Base-by-base conservation (phyloP, 2,797 vertebrate genomes). In the Karalla daura region DNA sequence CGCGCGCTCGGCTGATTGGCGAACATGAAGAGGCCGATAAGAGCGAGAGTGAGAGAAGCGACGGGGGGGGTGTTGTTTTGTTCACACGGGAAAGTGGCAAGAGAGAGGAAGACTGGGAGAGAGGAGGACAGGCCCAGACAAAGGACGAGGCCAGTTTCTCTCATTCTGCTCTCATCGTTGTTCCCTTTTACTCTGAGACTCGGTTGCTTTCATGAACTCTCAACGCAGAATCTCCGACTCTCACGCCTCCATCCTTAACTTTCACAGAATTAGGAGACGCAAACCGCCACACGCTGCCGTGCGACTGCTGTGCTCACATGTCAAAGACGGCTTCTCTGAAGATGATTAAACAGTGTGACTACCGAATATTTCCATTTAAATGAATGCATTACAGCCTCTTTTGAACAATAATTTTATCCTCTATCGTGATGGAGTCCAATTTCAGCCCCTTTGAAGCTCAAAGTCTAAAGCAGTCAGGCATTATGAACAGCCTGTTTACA, bases 1-100 rank as follows among this genome's bases (percentile, higher is more conserved):
- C 50, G 55, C 18, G 14, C 63, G 74, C 37, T 7, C 28, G 23
- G 46, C 50, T 61, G 54, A 54, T 15, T 13, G 33, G 49, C 58
- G 68, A 51, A 5, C 12, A 27, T 23, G 41, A 13, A 24, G 30
- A 28, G 8, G 28, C 27, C 35, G 61, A 50, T 27, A 20, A n/a
- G 45, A 44, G 1, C 32, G 23, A 47, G 9, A 58, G 32, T 3
- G 37, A 75, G 39, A 66, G 33, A 59, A 55, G 47, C 53, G 14
- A 17, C 14, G 27, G 40, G 46, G 41, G 39, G 49, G 25, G 23
- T 56, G 41, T 59, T 63, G 51, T 62, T 45, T 36, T 36, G 41
- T 56, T 24, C 12, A 0, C 32, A 60, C 23, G 44, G 35, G 43
- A 32, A n/a, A 41, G 32, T 24, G 52, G 21, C 18, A 15, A 35